These are phyloP conservation scores for Cerceris rybyensis DNA, from an alignment of 2,888 invertebrate species.

Conservation along the genomic window DNA sequence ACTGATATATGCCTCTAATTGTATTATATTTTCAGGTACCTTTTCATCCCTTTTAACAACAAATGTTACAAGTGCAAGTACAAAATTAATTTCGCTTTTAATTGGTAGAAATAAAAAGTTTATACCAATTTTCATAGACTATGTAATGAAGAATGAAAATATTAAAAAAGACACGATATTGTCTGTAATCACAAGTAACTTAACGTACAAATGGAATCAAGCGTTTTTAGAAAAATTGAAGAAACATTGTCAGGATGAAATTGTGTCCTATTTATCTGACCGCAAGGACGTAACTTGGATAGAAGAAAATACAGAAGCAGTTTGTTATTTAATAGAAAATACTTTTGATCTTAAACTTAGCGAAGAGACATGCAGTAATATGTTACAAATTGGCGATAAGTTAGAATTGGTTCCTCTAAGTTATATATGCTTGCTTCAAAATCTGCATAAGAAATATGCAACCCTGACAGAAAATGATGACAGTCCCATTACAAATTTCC, in stretches of 20 bases:
- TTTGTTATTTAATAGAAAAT: conserved; percentile 84
- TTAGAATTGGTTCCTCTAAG: conserved; percentile 68
- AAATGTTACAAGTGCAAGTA: conserved; percentile 78
- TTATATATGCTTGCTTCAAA: conserved; percentile 71
- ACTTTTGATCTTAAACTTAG: conserved; percentile 67
- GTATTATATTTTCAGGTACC: conserved; percentile 61
- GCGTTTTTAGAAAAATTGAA: conserved; percentile 84
- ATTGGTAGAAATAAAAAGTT: conserved; percentile 83
- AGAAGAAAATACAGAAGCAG: conserved; percentile 83
- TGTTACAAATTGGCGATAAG: conserved; percentile 76
- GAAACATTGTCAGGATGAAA: conserved; percentile 85
- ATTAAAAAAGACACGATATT: conserved; percentile 85
- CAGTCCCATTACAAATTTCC: conserved; percentile 64
- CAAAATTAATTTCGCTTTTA: conserved; percentile 84
- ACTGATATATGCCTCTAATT: conserved; percentile 13
- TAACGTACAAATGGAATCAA: conserved; percentile 80
- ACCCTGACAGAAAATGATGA: conserved; percentile 43
- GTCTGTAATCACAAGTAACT: conserved; percentile 83
- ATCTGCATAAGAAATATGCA: conserved; percentile 68
- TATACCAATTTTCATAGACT: conserved; percentile 82
- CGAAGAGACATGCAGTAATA: conserved; percentile 63
- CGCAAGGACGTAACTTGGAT: conserved; percentile 70
- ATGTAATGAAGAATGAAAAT: conserved; percentile 81
- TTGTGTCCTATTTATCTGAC: conserved; percentile 82
- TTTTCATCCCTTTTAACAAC: conserved; percentile 64